Percentiles rank a stretch among this genome's conserved stretches.
phyloP scores from a whole-genome alignment of 2,888 invertebrate species.

The Loripinus fragilis region DNA sequence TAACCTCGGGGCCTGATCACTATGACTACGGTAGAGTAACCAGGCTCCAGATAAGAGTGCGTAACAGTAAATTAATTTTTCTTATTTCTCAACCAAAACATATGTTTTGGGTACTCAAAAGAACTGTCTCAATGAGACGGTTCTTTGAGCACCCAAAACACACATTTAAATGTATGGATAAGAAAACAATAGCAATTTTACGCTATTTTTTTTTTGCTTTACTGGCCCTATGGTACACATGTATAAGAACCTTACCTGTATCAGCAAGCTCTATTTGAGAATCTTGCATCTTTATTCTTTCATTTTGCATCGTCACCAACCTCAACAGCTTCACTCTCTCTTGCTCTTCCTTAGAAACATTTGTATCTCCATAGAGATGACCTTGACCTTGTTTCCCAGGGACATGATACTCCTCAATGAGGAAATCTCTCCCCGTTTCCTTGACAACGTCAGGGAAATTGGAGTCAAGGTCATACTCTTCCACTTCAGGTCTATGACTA shows the following conservation, averaged over 20 bases:
- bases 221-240: no score
- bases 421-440: constrained; percentile 57
- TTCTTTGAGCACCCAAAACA: no score
- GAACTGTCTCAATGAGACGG: no score
- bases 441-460: constrained; percentile 72
- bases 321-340: constrained; percentile 87
- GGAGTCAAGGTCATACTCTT: constrained; percentile 82
- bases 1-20: no score
- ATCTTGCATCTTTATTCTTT: constrained; percentile 94
- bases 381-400: constrained; percentile 53
- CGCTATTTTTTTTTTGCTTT: no score
- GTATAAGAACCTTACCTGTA: constrained; percentile 79
- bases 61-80: no score
- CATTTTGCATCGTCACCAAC: constrained; percentile 95
- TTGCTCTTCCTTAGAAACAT: constrained; percentile 51
- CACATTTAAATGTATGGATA: no score
- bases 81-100: no score
- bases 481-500: constrained; percentile 66
- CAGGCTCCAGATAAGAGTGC: no score
- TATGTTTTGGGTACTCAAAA: no score
- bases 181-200: no score
- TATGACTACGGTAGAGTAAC: no score
- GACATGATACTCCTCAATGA: constrained; percentile 68
- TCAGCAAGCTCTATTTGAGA: constrained; percentile 92
- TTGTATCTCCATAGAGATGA: constrained; percentile 45